Conservation (phyloP, 1,140 invertebrate species). For the Nasonia longicornis region DNA sequence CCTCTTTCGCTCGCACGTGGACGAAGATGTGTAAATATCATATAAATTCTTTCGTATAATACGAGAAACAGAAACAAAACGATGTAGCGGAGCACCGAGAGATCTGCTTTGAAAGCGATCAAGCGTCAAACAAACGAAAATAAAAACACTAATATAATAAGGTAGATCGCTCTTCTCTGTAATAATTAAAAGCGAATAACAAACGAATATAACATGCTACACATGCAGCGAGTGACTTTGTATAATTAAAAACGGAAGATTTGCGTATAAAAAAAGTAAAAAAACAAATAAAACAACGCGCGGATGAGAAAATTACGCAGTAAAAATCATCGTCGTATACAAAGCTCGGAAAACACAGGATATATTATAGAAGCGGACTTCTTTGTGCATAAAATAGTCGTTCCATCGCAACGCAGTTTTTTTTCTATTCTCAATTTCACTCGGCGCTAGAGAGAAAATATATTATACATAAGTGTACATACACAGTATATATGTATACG, state of each 20-base stretch:
- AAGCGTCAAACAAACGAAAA: neutral
- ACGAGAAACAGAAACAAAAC: constrained; percentile 9
- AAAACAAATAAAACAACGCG: neutral
- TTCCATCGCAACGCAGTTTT: neutral
- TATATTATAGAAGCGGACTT: neutral
- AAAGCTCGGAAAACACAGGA: neutral
- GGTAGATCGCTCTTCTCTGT: neutral
- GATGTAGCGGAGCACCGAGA: constrained; percentile 25
- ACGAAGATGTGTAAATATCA: constrained; percentile 2
- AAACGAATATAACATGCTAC: neutral
- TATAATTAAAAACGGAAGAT: neutral
- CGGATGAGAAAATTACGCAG: neutral
- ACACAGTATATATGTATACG: neutral
- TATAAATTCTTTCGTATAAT: constrained; percentile 14
- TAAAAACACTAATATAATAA: neutral
- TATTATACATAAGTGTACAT: constrained; percentile 2
- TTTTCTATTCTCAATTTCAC: neutral
- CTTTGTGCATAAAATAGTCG: neutral
- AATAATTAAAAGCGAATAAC: neutral
- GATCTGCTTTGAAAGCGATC: neutral
- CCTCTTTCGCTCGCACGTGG: neutral
- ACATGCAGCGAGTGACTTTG: neutral
- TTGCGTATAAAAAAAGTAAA: neutral
- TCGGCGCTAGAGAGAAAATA: neutral
- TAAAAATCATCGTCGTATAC: neutral